Conservation (phyloP, 2,113 vertebrate species). For the Cyrtonyx montezumae region DNA sequence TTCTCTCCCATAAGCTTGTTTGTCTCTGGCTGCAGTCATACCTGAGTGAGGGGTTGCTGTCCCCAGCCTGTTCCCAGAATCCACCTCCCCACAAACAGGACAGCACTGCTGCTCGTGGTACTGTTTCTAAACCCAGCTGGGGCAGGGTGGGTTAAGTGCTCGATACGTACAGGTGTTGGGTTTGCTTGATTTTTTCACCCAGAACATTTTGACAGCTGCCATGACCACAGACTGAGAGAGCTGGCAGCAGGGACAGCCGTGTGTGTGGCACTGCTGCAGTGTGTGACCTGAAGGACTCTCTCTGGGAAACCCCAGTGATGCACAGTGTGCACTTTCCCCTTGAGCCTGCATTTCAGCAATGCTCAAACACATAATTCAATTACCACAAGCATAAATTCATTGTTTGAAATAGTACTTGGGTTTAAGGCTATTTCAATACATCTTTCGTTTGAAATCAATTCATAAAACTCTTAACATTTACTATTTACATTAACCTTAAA, state of each 20-base stretch:
- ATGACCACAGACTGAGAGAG: background rate
- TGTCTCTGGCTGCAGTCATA: background rate
- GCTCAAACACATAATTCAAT: background rate
- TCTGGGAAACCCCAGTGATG: rapidly evolving
- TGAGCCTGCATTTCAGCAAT: background rate
- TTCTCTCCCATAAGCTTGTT: background rate
- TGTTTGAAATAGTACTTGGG: background rate
- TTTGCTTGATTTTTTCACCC: background rate
- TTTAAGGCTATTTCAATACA: constrained; percentile 37
- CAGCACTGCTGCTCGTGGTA: background rate
- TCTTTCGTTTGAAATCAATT: constrained; percentile 25
- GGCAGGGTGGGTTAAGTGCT: background rate
- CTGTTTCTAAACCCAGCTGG: background rate
- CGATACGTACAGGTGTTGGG: background rate
- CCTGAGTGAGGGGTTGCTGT: background rate
- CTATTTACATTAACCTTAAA: constrained; percentile 4
- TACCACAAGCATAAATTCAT: background rate
- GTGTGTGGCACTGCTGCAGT: rapidly evolving
- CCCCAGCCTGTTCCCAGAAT: background rate
- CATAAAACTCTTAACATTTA: background rate
- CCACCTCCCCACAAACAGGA: background rate
- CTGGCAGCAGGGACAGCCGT: background rate
- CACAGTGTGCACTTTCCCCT: rapidly evolving
- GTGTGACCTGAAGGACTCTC: rapidly evolving
- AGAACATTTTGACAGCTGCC: background rate